Evolutionary conservation across 2,113 vertebrate genomes (phyloP).

Genomic region (Egretta garzetta): DNA sequence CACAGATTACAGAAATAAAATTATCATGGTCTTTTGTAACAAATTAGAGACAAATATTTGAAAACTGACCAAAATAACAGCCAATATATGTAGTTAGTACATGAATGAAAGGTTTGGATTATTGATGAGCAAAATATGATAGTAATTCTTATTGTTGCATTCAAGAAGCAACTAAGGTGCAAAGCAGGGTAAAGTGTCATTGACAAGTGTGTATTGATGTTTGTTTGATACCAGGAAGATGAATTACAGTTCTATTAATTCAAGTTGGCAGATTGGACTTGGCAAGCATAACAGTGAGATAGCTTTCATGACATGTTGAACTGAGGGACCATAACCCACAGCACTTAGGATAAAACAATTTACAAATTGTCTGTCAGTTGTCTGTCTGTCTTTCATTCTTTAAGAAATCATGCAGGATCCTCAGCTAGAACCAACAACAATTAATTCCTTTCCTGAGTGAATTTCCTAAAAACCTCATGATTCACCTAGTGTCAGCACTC

Average conservation of each 20-base stretch:
- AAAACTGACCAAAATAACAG: not conserved
- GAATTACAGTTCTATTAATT: constrained; percentile 36
- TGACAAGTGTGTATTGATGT: not conserved
- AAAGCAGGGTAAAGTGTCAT: not conserved
- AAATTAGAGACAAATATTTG: not conserved
- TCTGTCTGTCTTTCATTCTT: not conserved
- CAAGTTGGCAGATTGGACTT: constrained; percentile 14
- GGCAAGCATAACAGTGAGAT: constrained; percentile 2
- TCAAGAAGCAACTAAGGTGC: not conserved
- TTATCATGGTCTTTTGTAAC: not conserved
- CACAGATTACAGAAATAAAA: not conserved
- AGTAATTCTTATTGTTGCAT: not conserved
- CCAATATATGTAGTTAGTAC: rapidly evolving
- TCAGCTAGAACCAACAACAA: not conserved
- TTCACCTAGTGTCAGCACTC: not conserved
- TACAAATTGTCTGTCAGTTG: not conserved
- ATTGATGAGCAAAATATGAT: not conserved
- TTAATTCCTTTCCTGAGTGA: not conserved
- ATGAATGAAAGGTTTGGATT: not conserved
- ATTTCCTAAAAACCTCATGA: not conserved
- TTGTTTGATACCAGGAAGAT: constrained; percentile 20
- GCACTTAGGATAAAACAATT: constrained; percentile 30
- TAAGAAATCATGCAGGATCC: not conserved
- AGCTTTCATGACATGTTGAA: not conserved
- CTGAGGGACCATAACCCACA: constrained; percentile 13